Percentiles rank a stretch among this genome's conserved stretches.
Conservation (phyloP, 2,888 invertebrate genomes). For the Synergus itoensis region DNA sequence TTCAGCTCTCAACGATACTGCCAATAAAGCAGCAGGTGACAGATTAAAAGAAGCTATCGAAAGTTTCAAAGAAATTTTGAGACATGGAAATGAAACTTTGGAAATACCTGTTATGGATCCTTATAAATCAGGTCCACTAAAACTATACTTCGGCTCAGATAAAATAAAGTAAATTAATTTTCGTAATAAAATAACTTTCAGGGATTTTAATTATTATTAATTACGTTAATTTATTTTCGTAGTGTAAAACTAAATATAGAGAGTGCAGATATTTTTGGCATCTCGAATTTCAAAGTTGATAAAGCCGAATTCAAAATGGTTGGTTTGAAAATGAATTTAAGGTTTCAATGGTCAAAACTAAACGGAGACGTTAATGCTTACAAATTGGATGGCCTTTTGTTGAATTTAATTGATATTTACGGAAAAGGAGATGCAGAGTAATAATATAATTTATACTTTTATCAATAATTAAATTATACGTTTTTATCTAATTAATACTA, state of each 20-base stretch:
- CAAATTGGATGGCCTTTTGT: slow-evolving; percentile 16
- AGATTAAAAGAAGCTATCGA: slow-evolving; percentile 55
- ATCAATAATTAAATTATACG: background rate
- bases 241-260: slow-evolving; percentile 32
- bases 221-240: background rate
- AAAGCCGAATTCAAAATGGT: slow-evolving; percentile 47
- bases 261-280: slow-evolving; percentile 13
- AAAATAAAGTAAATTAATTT: slow-evolving; percentile 45
- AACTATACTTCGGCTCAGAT: slow-evolving; percentile 40
- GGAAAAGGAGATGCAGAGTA: slow-evolving; percentile 52
- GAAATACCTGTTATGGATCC: slow-evolving; percentile 68
- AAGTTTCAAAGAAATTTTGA: slow-evolving; percentile 49
- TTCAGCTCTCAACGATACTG: background rate
- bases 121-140: background rate
- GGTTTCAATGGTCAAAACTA: slow-evolving; percentile 46
- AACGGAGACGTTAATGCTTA: slow-evolving; percentile 41
- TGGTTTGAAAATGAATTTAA: slow-evolving; percentile 40
- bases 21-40: slow-evolving; percentile 26
- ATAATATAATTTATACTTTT: background rate
- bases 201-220: background rate
- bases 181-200: background rate
- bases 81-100: slow-evolving; percentile 54
- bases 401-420: slow-evolving; percentile 43
- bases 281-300: slow-evolving; percentile 49
- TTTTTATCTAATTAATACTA: background rate